Evolutionary conservation across 2,797 vertebrate genomes (phyloP).

Genomic region (Sebastes wilsoni): DNA sequence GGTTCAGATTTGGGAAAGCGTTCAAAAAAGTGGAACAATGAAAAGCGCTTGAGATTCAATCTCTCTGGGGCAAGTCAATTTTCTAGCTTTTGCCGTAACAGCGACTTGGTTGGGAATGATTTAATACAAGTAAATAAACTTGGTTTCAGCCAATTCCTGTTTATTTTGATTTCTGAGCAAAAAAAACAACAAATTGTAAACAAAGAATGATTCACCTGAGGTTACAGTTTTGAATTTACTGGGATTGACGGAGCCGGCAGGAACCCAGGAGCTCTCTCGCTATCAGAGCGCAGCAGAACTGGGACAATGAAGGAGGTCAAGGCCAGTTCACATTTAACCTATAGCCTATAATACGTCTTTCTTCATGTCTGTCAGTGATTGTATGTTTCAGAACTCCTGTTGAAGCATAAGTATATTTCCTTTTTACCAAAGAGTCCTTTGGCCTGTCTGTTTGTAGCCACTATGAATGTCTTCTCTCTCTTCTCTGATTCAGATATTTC

Average conservation of each 20-base stretch:
- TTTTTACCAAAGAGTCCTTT: not conserved
- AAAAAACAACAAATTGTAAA: not conserved
- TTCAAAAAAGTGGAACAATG: constrained; percentile 30
- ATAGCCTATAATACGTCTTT: not conserved
- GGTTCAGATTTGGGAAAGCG: constrained; percentile 40
- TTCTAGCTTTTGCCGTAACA: constrained; percentile 1
- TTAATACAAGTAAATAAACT: constrained; percentile 21
- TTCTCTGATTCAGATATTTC: not conserved
- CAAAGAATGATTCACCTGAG: not conserved
- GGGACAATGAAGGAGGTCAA: not conserved
- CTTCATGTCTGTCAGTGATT: not conserved
- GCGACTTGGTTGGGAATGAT: constrained; percentile 9
- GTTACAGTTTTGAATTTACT: not conserved
- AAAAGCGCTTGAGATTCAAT: constrained; percentile 31
- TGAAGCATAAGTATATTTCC: not conserved
- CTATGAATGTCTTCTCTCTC: not conserved
- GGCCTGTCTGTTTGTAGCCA: not conserved
- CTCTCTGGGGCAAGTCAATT: constrained; percentile 20
- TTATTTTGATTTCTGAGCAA: not conserved
- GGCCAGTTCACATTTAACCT: not conserved
- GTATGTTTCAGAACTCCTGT: not conserved
- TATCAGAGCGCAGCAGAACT: not conserved
- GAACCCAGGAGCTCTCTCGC: not conserved
- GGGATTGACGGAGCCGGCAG: not conserved
- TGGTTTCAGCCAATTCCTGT: not conserved